Evolutionary conservation across 2,113 vertebrate species (phyloP).

Genomic region (Gila orcuttii): DNA sequence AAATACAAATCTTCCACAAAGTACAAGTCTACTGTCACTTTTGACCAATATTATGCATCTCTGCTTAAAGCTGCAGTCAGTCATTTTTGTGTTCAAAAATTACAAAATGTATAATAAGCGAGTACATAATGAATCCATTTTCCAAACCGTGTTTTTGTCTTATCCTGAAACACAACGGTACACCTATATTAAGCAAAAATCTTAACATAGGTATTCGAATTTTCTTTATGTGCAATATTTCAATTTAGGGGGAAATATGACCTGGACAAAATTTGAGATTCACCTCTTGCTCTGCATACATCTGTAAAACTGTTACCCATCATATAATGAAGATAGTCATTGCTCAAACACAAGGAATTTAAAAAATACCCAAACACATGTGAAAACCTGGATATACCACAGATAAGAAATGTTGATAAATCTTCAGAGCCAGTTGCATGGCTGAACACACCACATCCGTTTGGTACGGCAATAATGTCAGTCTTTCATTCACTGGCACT

Average conservation of each 20-base stretch:
- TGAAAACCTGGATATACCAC: conserved; percentile 8
- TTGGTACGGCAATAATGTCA: conserved; percentile 67
- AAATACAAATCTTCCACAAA: too few species aligned
- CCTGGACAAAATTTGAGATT: not conserved
- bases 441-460: conserved; percentile 22
- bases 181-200: not conserved
- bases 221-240: not conserved
- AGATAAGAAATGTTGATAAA: conserved; percentile 11
- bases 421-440: not conserved
- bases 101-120: too few species aligned
- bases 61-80: too few species aligned
- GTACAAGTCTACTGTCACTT: too few species aligned
- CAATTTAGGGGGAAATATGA: not conserved
- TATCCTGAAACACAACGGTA: too few species aligned
- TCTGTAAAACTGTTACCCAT: conserved; percentile 14
- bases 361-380: not conserved
- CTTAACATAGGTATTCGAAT: not conserved
- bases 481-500: conserved; percentile 60
- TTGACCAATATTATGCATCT: too few species aligned
- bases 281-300: not conserved
- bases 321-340: conserved; percentile 2
- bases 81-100: too few species aligned
- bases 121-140: too few species aligned
- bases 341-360: not conserved
- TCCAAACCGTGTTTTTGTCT: too few species aligned